Conservation (phyloP, 2,113 vertebrate species). For the Burhinus bistriatus region DNA sequence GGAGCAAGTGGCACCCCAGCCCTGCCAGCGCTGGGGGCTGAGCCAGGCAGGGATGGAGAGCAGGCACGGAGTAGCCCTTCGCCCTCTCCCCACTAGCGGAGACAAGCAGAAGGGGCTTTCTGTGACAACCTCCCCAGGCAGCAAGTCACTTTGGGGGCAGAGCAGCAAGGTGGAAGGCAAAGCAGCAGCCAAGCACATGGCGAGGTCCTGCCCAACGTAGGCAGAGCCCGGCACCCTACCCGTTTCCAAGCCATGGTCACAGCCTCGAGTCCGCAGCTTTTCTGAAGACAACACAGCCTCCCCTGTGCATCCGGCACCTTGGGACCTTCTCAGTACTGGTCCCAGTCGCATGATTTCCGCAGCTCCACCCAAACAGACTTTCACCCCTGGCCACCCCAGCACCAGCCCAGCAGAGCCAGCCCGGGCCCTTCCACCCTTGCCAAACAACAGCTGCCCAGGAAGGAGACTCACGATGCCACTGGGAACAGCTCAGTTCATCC, state of each 20-base stretch:
- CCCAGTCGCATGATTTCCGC: neutral
- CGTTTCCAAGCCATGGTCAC: slow-evolving; percentile 51
- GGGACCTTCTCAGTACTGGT: neutral
- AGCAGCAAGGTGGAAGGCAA: neutral
- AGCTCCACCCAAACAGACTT: slow-evolving; percentile 27
- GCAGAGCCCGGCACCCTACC: neutral
- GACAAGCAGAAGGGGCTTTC: neutral
- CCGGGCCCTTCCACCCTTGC: neutral
- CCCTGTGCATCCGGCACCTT: neutral
- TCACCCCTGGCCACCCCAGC: neutral
- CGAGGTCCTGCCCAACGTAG: fast-evolving
- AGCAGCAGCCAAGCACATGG: neutral
- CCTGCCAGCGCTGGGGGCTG: fast-evolving
- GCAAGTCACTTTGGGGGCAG: neutral
- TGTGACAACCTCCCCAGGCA: neutral
- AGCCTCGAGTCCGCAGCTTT: neutral
- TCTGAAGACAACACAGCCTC: neutral
- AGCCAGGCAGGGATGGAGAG: neutral
- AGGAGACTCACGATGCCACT: neutral
- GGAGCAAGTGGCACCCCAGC: neutral
- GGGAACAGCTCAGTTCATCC: neutral
- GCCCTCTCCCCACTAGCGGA: fast-evolving
- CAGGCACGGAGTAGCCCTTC: fast-evolving
- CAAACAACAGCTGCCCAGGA: neutral
- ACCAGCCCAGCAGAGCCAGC: neutral